Evolutionary conservation across 2,888 invertebrate genomes (phyloP), one percentile per base, ranked within the genome.

Genomic region (Drosophila mulleri): DNA sequence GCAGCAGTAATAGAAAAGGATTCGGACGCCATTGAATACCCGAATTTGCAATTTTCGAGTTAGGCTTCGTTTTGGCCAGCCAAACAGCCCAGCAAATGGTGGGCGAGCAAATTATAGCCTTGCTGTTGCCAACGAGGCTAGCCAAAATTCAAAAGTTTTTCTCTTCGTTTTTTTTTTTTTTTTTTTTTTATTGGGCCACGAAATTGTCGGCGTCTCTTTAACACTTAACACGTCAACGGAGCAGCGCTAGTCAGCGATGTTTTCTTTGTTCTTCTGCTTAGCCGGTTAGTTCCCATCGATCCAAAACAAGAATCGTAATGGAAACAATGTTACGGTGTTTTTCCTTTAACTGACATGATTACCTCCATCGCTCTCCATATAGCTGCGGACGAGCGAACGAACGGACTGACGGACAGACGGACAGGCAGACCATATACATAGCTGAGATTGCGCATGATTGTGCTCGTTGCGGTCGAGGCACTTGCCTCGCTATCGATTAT

Each of bases 31-130:
- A 85, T 83, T 88, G 83, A 82, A 75, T 84, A 88, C 80, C 87
- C 89, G 88, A 85, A 85, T 89, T 85, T 85, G 89, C 80, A 89
- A 89, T 85, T 85, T 85, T 89, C 89, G 78, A 86, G 84, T 82
- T 87, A 89, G 76, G 77, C 89, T 77, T 75, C 71, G 62, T 67
- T 80, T 76, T 81, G 70, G 69, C 62, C 58, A 61, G 69, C 52
- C 56, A 48, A 16, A 8, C 61, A 63, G 70, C 42, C 57, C 75
- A 65, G 39, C 50, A 78, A 81, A 79, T 82, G 72, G 82, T 86
- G 84, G 82, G 82, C 81, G 79, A 82, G 64, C 67, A 87, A 83
- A 83, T 83, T 83, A 87, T 82, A 83, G 81, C 45, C 23, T 70
- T 59, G 63, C 44, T 32, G n/a, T 20, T 58, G 18, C 23, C 48